Conservation (phyloP, 2,797 vertebrate genomes). For the Cottoperca gobio region DNA sequence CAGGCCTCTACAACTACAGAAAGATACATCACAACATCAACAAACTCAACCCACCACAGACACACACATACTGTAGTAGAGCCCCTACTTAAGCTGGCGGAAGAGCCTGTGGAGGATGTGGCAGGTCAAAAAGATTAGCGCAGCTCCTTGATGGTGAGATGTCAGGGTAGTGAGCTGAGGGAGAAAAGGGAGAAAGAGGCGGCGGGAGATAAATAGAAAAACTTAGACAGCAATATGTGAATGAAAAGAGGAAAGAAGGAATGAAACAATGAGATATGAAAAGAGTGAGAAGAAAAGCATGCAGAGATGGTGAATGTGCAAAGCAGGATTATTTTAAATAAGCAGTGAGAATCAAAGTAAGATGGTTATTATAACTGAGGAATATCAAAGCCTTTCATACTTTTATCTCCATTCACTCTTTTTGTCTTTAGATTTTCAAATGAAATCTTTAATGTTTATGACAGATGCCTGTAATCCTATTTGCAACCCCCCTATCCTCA, state of each 20-base stretch:
- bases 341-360: background rate
- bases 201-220: background rate
- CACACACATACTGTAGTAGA: slow-evolving; percentile 47
- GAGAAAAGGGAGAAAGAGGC: background rate
- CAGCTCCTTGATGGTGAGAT: slow-evolving; percentile 61
- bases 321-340: background rate
- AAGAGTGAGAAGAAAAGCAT: background rate
- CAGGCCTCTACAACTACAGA: slow-evolving; percentile 39
- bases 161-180: slow-evolving; percentile 42
- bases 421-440: background rate
- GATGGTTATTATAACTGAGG: background rate
- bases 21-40: slow-evolving; percentile 37
- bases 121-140: slow-evolving; percentile 71
- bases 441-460: background rate
- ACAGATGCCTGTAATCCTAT: background rate
- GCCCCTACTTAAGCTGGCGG: slow-evolving; percentile 55
- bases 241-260: background rate
- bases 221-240: background rate
- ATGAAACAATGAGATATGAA: background rate
- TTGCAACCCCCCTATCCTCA: background rate
- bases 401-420: background rate
- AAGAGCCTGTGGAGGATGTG: slow-evolving; percentile 66
- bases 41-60: slow-evolving; percentile 25
- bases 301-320: background rate
- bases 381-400: background rate